Evolutionary conservation across 2,113 vertebrate species (phyloP), one percentile per base, ranked within the genome.

Genomic region (Pogonocichla stellata): DNA sequence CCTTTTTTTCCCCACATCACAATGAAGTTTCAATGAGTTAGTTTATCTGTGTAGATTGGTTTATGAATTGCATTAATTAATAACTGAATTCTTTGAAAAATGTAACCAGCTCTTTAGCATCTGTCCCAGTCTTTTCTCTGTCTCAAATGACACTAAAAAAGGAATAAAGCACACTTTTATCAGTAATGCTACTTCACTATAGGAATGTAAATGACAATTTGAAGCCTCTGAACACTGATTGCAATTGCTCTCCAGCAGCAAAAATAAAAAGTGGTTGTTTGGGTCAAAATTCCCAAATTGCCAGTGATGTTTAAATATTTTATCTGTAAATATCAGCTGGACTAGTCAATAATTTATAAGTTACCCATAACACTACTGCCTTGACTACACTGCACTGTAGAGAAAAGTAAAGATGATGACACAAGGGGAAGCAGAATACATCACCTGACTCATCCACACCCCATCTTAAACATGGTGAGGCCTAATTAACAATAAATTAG

Each of bases 41-140:
- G 34, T 83, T 88, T 91, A 61, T 83, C 51, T 78, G 43, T 67
- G 48, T 65, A 88, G 64, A 69, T 18, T 70, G 62, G n/a, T 81
- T 88, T 88, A 86, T 69, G 31, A 79, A 88, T 50, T 75, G n/a
- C 66, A 72, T 69, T 71, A 74, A 88, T 75, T 85, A 95, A 82
- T 66, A 94, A 90, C 31, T 61, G 50, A 20, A 65, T 75, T 84
- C 17, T 51, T 69, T 77, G 47, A 70, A 89, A 95, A 92, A 85
- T 25, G 40, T 33, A 81, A 43, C 19, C 31, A 60, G 12, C 38
- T 81, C 31, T 95, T 89, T 50, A 92, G 36, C 70, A 82, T 54
- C 40, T 75, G 23, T 79, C 57, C 29, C 50, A 85, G n/a, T 45
- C 36, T 66, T 80, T 80, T 69, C 66, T 69, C 80, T 62, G 47